A percentile compares a stretch with the other conserved stretches of the same genome.
phyloP scores from a whole-genome alignment of 2,113 vertebrate species.

The Bos javanicus region DNA sequence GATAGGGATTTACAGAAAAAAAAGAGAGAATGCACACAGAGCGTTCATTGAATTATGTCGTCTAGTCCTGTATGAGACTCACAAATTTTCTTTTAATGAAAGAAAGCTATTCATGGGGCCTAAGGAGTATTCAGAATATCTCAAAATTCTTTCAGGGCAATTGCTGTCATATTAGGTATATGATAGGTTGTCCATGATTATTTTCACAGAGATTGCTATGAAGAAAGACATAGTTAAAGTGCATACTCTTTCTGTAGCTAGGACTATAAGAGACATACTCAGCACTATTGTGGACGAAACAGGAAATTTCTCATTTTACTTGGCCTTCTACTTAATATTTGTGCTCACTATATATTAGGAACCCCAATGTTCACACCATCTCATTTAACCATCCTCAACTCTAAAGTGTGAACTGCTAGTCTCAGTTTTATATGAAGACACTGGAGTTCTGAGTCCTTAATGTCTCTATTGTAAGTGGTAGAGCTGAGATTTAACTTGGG shows the following conservation, averaged over 20 bases:
- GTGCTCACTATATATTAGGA: neutral
- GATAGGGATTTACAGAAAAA: neutral
- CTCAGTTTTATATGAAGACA: neutral
- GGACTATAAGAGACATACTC: neutral
- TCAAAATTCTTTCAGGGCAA: neutral
- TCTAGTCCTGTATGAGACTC: neutral
- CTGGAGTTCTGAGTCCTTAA: neutral
- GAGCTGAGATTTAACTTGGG: neutral
- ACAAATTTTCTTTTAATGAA: neutral
- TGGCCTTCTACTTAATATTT: neutral
- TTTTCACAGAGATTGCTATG: neutral
- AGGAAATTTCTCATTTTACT: neutral
- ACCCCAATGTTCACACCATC: neutral
- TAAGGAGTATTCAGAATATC: neutral
- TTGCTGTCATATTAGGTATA: neutral
- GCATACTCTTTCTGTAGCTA: neutral
- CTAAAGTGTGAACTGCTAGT: neutral
- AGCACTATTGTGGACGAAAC: neutral
- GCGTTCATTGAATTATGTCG: neutral
- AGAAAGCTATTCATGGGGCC: neutral
- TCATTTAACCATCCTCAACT: neutral
- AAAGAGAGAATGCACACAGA: neutral
- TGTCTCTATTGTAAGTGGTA: neutral
- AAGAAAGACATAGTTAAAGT: neutral
- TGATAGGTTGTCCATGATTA: neutral